Evolutionary conservation across 2,797 vertebrate species (phyloP), one percentile per base, ranked within the genome.

Genomic region (Enteromius trimaculatus): DNA sequence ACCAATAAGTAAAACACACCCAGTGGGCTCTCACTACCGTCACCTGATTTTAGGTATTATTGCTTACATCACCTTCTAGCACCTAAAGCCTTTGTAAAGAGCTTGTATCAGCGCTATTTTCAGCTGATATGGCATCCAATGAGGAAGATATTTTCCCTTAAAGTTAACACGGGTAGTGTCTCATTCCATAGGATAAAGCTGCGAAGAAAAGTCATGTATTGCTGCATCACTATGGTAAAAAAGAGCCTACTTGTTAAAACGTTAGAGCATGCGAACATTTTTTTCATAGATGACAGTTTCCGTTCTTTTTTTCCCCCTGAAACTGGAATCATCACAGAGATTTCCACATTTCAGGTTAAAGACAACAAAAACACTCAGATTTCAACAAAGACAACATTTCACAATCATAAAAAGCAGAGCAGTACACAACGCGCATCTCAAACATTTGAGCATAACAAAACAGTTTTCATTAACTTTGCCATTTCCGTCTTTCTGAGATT

Each of bases 271-370:
- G 87, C 89, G 82, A 85, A 88, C 81, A 83, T 66, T 55, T 83
- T 16, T 79, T 14, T 87, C 89, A 69, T 85, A 88, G 89, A 92
- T 92, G 91, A 93, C 90, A 91, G 92, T 91, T 95, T 93, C 92
- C 88, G 72, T 90, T 88, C 70, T 83, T 75, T 77, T 39, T 77
- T 1, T 1, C 3, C 77, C 72, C 84, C 89, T 92, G 90, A 93
- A 93, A 92, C 71, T 90, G 87, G 87, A 93, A 90, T 92, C 44
- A 23, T 86, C 80, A 65, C 75, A 79, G 70, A 77, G 88, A 92
- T 90, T 82, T 90, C 87, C 89, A 91, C 64, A 90, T 92, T 92
- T 90, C 91, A 92, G 89, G 80, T 80, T 81, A n/a, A 72, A 66
- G 53, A n/a, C 70, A 84, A 87, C 17, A 84, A 60, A 72, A 72